Evolutionary conservation across 2,113 vertebrate species (phyloP), one percentile per base, ranked within the genome.

Genomic region (Microtus pennsylvanicus): DNA sequence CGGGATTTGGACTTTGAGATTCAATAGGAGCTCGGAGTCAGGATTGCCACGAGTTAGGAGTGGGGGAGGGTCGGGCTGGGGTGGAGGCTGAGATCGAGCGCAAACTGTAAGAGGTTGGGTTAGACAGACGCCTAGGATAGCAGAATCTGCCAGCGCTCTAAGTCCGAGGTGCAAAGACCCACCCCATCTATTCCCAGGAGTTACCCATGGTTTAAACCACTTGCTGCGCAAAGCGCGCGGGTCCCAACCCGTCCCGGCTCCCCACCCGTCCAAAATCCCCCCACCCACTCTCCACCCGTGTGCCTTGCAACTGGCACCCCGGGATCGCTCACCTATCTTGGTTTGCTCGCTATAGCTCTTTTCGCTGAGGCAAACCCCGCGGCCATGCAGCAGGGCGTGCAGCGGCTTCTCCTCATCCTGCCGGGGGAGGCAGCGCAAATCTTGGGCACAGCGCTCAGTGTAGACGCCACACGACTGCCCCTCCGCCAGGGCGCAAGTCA

Each of bases 361-460:
- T 98, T 99, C 99, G 98, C 99, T 99, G 97, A 99, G 99, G 98
- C 99, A 99, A 97, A 99, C 98, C 94, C 99, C 99, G 92, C 99
- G 98, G 98, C 99, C 99, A 98, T 99, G 99, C 86, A 99, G 99
- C 89, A 99, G 98, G 94, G 99, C 99, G 96, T 99, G 99, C 98
- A 99, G 99, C 93, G 99, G 99, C 96, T 99, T 99, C 98, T 99
- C 99, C 98, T 99, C 99, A 30, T 99, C 99, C 98, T 99, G 99
- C 78, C 99, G 98, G 17, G 99, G 99, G 86, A 99, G 98, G 97
- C 99, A 99, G 96, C 99, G 99, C 77, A 99, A 99, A 81, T 99
- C 99, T 90, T 99, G 99, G 97, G 99, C 98, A 98, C 99, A 99
- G 87, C 99, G 99, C 98, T 99, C 99, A 1, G 99, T 99, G 99